These are phyloP conservation scores for Pyrrhosoma nymphula DNA, from an alignment of 2,888 invertebrate genomes.

Conservation along the genomic window DNA sequence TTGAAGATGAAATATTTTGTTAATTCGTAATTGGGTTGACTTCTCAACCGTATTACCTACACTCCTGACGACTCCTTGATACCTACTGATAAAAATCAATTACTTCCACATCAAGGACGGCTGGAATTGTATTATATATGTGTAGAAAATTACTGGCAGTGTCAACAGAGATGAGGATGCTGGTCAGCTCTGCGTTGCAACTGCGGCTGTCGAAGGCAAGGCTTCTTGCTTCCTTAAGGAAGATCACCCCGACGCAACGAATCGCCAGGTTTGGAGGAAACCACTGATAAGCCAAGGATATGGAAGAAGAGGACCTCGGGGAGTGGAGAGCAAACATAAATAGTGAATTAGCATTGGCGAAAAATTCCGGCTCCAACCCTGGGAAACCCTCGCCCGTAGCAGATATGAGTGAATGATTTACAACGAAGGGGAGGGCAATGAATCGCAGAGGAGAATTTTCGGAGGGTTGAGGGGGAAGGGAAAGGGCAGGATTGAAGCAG, in stretches of 20 bases:
- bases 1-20: too few relatives aligned
- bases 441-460: background rate
- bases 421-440: background rate
- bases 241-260: background rate
- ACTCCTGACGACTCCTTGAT: too few relatives aligned
- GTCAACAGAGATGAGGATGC: too few relatives aligned
- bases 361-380: background rate
- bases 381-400: background rate
- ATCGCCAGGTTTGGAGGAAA: background rate
- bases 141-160: too few relatives aligned
- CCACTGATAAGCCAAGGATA: background rate
- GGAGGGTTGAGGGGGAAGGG: background rate
- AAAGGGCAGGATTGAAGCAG: background rate
- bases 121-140: too few relatives aligned
- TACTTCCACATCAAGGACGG: too few relatives aligned
- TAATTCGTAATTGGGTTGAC: too few relatives aligned
- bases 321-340: background rate
- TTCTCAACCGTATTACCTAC: too few relatives aligned
- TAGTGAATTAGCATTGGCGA: background rate
- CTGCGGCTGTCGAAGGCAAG: background rate
- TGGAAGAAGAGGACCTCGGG: background rate
- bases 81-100: too few relatives aligned
- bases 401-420: conserved; percentile 19
- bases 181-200: background rate
- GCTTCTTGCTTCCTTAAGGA: background rate